Percentiles rank a stretch among this genome's conserved stretches.
phyloP scores from a whole-genome alignment of 2,888 invertebrate genomes.

The Hedychridium roseum region DNA sequence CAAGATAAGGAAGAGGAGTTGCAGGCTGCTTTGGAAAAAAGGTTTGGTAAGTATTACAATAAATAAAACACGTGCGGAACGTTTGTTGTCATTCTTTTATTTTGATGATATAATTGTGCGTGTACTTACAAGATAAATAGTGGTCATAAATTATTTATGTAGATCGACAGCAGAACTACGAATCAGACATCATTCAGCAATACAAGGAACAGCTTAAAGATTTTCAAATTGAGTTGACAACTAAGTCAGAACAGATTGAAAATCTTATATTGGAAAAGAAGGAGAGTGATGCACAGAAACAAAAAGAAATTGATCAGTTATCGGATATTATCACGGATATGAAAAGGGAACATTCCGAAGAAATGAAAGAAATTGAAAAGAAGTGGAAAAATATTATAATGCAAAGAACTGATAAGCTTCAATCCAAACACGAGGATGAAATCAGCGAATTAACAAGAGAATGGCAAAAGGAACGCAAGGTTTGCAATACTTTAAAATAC shows the following conservation, averaged over 20 bases:
- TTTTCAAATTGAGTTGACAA: conserved; percentile 55
- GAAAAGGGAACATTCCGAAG: conserved; percentile 49
- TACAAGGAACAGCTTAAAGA: conserved; percentile 58
- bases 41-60: conserved; percentile 47
- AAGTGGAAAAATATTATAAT: conserved; percentile 54
- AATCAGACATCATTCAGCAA: conserved; percentile 54
- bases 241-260: conserved; percentile 58
- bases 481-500: conserved; percentile 24
- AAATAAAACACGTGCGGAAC: not conserved
- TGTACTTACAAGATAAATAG: conserved; percentile 1
- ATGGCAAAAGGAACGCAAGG: conserved; percentile 61
- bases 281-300: conserved; percentile 36
- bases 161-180: conserved; percentile 58
- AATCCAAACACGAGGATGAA: conserved; percentile 52
- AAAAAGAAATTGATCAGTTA: conserved; percentile 47
- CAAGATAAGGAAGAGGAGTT: conserved; percentile 58
- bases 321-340: conserved; percentile 39
- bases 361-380: conserved; percentile 53
- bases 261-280: conserved; percentile 47
- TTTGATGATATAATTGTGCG: conserved; percentile 1
- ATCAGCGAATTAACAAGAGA: conserved; percentile 56
- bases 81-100: conserved; percentile 2
- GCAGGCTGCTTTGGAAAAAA: conserved; percentile 57
- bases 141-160: conserved; percentile 9
- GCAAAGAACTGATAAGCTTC: conserved; percentile 48